These are phyloP conservation scores for Naso thynnoides DNA, from an alignment of 2,797 vertebrate species.

Conservation along the genomic window DNA sequence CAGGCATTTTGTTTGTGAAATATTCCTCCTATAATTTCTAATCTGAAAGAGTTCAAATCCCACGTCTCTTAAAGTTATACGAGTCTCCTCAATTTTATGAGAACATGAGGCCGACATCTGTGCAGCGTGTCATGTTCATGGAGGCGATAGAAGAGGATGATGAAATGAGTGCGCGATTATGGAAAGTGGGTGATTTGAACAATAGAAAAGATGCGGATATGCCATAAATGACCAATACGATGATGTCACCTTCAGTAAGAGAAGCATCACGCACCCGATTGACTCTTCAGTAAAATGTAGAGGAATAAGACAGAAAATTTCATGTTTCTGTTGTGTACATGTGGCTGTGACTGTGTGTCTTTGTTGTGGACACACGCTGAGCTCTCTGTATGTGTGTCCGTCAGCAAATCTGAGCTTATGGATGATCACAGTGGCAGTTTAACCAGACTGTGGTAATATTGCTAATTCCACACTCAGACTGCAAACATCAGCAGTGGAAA, in stretches of 20 bases:
- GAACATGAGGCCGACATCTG: conserved; percentile 39
- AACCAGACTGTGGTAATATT: conserved; percentile 17
- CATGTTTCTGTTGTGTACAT: not conserved
- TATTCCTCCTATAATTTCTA: conserved; percentile 35
- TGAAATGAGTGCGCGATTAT: conserved; percentile 52
- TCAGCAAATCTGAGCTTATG: conserved; percentile 51
- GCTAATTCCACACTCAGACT: conserved; percentile 34
- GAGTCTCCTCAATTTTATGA: conserved; percentile 58
- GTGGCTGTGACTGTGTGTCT: not conserved
- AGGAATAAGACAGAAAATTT: not conserved
- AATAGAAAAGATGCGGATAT: conserved; percentile 46
- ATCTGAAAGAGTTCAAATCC: conserved; percentile 38
- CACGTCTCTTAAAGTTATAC: conserved; percentile 52
- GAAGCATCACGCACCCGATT: conserved; percentile 13
- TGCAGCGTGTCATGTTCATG: conserved; percentile 27
- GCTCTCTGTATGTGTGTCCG: not conserved
- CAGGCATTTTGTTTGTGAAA: conserved; percentile 39
- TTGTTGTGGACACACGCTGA: not conserved
- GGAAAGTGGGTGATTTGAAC: conserved; percentile 51
- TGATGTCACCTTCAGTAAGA: conserved; percentile 55
- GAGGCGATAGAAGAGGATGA: conserved; percentile 32
- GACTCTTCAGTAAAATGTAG: conserved; percentile 13
- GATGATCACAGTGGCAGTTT: conserved; percentile 34
- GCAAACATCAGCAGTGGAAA: conserved; percentile 32
- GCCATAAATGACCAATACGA: conserved; percentile 45